Evolutionary conservation across 2,797 vertebrate species (phyloP).

Genomic region (Pelobates cultripes): DNA sequence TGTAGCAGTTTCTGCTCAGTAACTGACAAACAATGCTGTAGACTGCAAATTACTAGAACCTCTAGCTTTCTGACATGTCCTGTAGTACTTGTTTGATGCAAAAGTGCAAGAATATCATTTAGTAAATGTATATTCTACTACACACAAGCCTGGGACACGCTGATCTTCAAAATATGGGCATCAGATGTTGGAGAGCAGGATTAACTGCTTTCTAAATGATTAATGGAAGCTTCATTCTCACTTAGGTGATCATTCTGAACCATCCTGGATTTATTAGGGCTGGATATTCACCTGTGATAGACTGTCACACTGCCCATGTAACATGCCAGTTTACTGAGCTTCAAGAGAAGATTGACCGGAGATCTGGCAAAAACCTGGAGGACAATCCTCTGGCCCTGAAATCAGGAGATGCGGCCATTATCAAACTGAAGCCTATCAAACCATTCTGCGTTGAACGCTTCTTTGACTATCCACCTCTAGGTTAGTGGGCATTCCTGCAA

Average conservation of each 20-base stretch:
- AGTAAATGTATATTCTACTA: no score
- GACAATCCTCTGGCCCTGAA: constrained; percentile 70
- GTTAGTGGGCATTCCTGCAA: constrained; percentile 55
- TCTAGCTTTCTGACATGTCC: no score
- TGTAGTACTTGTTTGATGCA: no score
- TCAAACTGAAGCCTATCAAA: constrained; percentile 78
- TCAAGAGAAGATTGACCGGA: constrained; percentile 76
- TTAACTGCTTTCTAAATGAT: no score
- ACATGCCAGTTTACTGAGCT: constrained; percentile 81
- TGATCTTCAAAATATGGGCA: no score
- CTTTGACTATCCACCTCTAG: constrained; percentile 80
- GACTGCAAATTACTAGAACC: no score
- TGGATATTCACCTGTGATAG: constrained; percentile 80
- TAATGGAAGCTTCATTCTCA: background rate
- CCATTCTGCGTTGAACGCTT: constrained; percentile 85
- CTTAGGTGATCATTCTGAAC: constrained; percentile 81
- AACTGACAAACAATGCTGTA: no score
- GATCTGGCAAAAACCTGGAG: constrained; percentile 75
- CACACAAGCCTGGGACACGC: no score
- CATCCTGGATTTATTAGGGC: constrained; percentile 79
- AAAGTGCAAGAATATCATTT: no score
- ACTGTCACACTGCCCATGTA: constrained; percentile 82
- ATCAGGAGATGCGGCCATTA: constrained; percentile 79
- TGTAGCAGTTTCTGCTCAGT: no score
- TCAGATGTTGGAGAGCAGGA: no score